Conservation (phyloP, 2,888 invertebrate genomes). For the Helleia helle region DNA sequence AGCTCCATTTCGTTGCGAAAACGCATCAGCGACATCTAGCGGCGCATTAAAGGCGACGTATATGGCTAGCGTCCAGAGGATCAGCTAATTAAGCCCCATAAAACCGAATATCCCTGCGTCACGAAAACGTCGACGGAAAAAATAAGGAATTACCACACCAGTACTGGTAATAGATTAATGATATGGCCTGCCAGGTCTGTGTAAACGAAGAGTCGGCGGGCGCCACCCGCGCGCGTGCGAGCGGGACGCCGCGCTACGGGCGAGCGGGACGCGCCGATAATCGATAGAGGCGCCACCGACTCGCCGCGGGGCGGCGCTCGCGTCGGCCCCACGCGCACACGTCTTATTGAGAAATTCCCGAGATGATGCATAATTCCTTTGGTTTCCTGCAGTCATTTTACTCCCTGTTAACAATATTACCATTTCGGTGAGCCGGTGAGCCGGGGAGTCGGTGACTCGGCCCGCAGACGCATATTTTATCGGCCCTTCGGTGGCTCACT, state of each 20-base stretch:
- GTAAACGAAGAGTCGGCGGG: constrained; percentile 45
- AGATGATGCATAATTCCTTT: constrained; percentile 68
- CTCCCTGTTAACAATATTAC: constrained; percentile 71
- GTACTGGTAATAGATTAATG: constrained; percentile 70
- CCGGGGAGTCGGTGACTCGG: constrained; percentile 55
- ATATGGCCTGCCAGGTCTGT: constrained; percentile 52
- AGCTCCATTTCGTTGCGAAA: constrained; percentile 10
- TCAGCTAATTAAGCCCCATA: constrained; percentile 67
- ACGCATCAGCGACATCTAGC: constrained; percentile 39
- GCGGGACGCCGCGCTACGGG: constrained; percentile 32
- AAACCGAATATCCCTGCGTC: constrained; percentile 67
- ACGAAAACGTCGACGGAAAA: constrained; percentile 40
- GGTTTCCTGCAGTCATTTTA: constrained; percentile 59
- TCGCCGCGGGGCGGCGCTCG: constrained; percentile 61
- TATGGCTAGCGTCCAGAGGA: constrained; percentile 42
- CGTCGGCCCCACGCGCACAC: constrained; percentile 62
- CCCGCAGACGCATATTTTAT: constrained; percentile 61
- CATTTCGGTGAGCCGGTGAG: no score
- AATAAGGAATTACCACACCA: constrained; percentile 45
- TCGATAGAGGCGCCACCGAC: constrained; percentile 58
- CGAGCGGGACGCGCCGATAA: constrained; percentile 38
- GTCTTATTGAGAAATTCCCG: constrained; percentile 71
- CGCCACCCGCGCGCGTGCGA: constrained; percentile 47
- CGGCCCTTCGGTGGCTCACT: constrained; percentile 31
- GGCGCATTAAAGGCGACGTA: constrained; percentile 55